phyloP scores from a whole-genome alignment of 2,888 invertebrate species.

The Baronia brevicornis region DNA sequence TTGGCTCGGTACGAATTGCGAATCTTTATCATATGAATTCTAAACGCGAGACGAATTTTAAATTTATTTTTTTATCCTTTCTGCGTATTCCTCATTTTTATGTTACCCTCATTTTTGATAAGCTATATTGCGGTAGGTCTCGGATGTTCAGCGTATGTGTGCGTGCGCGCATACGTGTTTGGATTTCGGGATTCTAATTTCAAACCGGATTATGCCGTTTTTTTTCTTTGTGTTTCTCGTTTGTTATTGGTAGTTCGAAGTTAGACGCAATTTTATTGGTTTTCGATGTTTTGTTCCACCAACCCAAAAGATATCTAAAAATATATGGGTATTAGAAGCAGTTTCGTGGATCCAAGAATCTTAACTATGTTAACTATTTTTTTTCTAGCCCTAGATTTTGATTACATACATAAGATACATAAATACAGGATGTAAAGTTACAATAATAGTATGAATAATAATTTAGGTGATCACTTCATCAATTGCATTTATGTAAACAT shows the following conservation, averaged over 20 bases:
- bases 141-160: constrained; percentile 31
- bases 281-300: constrained; percentile 5
- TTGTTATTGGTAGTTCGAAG: constrained; percentile 23
- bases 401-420: no score
- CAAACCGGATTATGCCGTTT: constrained; percentile 37
- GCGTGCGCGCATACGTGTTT: constrained; percentile 35
- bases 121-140: constrained; percentile 53
- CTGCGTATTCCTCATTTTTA: constrained; percentile 28
- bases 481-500: no score
- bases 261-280: constrained; percentile 18
- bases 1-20: constrained; percentile 15
- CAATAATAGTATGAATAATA: no score
- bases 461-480: no score
- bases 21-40: constrained; percentile 51
- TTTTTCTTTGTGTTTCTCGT: constrained; percentile 28
- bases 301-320: constrained; percentile 4
- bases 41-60: constrained; percentile 25
- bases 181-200: constrained; percentile 58
- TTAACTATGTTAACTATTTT: no score
- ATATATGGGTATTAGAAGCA: constrained; percentile 11
- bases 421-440: no score
- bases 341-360: constrained; percentile 7
- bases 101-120: constrained; percentile 36
- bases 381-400: no score
- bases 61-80: constrained; percentile 25